Conservation (phyloP, 2,797 vertebrate species). For the Microctenopoma steveboyesi region DNA sequence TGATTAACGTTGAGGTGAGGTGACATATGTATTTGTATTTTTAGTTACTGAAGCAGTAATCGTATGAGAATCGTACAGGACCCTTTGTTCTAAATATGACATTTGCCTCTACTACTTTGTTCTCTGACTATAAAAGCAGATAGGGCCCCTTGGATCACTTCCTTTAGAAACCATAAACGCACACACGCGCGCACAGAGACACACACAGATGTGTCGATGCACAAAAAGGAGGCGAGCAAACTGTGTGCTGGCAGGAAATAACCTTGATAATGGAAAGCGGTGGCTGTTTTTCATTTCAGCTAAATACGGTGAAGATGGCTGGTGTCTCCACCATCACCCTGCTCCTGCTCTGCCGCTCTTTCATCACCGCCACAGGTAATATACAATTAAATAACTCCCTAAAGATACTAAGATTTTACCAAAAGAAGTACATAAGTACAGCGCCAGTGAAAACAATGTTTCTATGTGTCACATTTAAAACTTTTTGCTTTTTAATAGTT, state of each 20-base stretch:
- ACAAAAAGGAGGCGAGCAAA: background rate
- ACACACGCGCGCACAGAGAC: background rate
- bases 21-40: background rate
- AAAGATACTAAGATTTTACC: too few relatives aligned
- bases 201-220: background rate
- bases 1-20: too few relatives aligned
- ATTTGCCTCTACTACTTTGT: background rate
- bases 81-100: background rate
- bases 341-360: conserved; percentile 40
- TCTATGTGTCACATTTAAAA: background rate
- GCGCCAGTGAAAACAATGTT: too few relatives aligned
- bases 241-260: conserved; percentile 60
- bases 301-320: conserved; percentile 37
- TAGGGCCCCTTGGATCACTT: conserved; percentile 60
- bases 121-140: conserved; percentile 12
- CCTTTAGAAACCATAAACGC: conserved; percentile 41
- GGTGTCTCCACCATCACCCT: background rate
- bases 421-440: too few relatives aligned
- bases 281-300: conserved; percentile 14
- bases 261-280: conserved; percentile 34
- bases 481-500: background rate
- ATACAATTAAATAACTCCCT: background rate
- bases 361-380: conserved; percentile 42
- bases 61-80: background rate
- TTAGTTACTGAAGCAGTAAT: background rate